A percentile compares a stretch with the other conserved stretches of the same genome.
phyloP scores from a whole-genome alignment of 2,113 vertebrate genomes.

The Oncorhynchus mykiss region DNA sequence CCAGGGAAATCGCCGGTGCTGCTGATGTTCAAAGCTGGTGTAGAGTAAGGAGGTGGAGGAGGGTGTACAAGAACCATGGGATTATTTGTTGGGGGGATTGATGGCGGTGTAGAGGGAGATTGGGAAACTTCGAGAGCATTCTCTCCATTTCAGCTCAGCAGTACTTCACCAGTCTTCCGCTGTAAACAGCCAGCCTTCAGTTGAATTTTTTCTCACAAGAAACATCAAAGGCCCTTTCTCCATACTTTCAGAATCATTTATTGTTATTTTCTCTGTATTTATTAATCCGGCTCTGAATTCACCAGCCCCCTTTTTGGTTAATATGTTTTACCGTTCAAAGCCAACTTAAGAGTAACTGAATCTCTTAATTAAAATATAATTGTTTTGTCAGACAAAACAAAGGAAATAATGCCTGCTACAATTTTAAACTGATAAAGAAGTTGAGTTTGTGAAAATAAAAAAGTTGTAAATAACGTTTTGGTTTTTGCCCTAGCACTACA shows the following conservation, averaged over 20 bases:
- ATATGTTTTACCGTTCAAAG: conserved; percentile 35
- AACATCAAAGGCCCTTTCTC: conserved; percentile 42
- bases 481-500: too few species aligned
- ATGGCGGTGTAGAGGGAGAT: not conserved
- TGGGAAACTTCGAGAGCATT: conserved; percentile 38
- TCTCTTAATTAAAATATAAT: conserved; percentile 13
- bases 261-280: conserved; percentile 37
- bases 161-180: conserved; percentile 30
- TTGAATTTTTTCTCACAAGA: conserved; percentile 32
- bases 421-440: not conserved
- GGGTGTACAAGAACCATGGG: conserved; percentile 30
- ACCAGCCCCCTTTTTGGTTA: conserved; percentile 17
- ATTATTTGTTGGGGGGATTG: conserved; percentile 31
- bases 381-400: conserved; percentile 29
- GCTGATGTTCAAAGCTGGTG: conserved; percentile 48
- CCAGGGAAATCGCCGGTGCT: conserved; percentile 6
- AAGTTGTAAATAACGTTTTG: too few species aligned
- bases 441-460: too few species aligned
- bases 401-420: not conserved
- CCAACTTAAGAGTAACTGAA: conserved; percentile 14
- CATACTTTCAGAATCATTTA: conserved; percentile 19
- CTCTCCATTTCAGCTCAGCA: conserved; percentile 53
- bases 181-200: conserved; percentile 56
- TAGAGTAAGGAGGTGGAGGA: conserved; percentile 6
- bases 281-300: conserved; percentile 20